Evolutionary conservation across 64 coral and sea anemone species (phyloP), one percentile per base, ranked within the genome.

Genomic region (Exaiptasia diaphana): DNA sequence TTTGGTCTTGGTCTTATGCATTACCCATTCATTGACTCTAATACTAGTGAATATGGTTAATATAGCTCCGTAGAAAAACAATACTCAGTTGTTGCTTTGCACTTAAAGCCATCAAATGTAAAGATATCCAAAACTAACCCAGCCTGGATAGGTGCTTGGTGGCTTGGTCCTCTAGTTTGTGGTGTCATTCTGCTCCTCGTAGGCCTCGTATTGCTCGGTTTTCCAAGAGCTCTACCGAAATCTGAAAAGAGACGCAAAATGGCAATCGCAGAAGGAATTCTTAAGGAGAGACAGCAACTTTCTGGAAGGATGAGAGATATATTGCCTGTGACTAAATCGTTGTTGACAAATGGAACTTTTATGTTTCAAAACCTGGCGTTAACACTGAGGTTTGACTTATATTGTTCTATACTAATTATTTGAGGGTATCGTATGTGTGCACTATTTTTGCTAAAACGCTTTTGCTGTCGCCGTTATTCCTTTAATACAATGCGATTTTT

Each of bases 361-460:
- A 80, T 99, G 21, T 99, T 89, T 27, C 91, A 99, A 46, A 85
- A 84, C 11, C 35, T 99, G 22, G 95, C 82, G 2, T 15, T 73
- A 24, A 44, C 38, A 15, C 36, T 49, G 13, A 73, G 69, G 69
- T 73, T 52, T 12, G 49, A 10, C 10, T 52, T 10, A n/a, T 52
- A 52, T 52, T 52, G 49, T 52, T 10, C 49, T 10, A 12, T 12
- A 12, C n/a, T 52, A n/a, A n/a, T n/a, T n/a, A n/a, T n/a, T n/a
- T n/a, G n/a, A n/a, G n/a, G n/a, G n/a, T n/a, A n/a, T n/a, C n/a
- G n/a, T n/a, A n/a, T n/a, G n/a, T n/a, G n/a, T n/a, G n/a, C n/a
- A n/a, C n/a, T n/a, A n/a, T n/a, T n/a, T n/a, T n/a, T n/a, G n/a
- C n/a, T n/a, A n/a, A n/a, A n/a, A n/a, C n/a, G n/a, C n/a, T n/a